Evolutionary conservation across 2,888 invertebrate species (phyloP).

Genomic region (Magallana nippona): DNA sequence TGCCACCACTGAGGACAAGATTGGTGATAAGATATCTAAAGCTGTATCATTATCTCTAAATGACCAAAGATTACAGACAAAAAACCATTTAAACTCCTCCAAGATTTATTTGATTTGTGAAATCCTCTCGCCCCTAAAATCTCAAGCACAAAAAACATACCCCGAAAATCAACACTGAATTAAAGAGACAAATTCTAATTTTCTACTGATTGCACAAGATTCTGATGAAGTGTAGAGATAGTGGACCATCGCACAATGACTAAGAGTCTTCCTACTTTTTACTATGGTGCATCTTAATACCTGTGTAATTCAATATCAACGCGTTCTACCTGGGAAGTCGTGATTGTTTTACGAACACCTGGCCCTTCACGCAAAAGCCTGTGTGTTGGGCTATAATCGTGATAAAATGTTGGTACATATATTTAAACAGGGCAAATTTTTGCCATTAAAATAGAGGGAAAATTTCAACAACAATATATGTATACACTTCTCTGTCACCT

Average conservation of each 20-base stretch:
- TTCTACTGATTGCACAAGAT: constrained; percentile 21
- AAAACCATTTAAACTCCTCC: not conserved
- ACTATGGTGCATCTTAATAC: not conserved
- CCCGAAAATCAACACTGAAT: constrained; percentile 1
- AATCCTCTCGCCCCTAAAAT: constrained; percentile 25
- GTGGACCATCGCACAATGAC: not conserved
- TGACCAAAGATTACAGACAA: not conserved
- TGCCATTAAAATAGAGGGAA: not conserved
- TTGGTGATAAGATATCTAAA: not conserved
- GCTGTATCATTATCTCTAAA: not conserved
- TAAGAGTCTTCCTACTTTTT: not conserved
- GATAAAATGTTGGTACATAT: not conserved
- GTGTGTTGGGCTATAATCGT: not conserved
- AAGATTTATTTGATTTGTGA: not conserved
- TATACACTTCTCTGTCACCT: constrained; percentile 1
- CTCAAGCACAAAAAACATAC: not conserved
- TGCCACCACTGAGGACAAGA: not conserved
- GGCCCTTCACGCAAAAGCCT: constrained; percentile 10
- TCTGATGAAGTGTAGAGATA: not conserved
- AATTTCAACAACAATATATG: not conserved
- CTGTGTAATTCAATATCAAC: constrained; percentile 11
- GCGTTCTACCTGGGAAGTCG: constrained; percentile 17
- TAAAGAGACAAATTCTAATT: not conserved
- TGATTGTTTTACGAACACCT: constrained; percentile 44
- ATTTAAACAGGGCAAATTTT: not conserved